Evolutionary conservation across 1,140 invertebrate genomes (phyloP), one percentile per base, ranked within the genome.

Genomic region (Sycophila sp.): DNA sequence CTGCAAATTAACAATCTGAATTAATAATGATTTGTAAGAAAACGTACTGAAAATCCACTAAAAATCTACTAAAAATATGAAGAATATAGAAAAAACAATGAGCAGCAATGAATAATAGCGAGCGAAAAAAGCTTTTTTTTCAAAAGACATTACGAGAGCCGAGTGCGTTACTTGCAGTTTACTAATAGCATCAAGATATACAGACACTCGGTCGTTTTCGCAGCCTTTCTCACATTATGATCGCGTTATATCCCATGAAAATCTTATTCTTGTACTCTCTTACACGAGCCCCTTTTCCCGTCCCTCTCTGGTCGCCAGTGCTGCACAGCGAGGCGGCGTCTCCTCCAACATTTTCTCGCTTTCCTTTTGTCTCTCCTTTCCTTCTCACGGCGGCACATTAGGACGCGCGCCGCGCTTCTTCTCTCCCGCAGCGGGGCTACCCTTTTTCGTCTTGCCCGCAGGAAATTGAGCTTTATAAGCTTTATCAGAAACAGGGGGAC

Each of bases 391-490:
- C 17, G 36, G 38, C 24, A 49, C 62, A 51, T 64, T 53, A 51
- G 32, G 19, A 17, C 42, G 22, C 8, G 4, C 30, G 24, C 36
- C 24, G 7, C 38, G 60, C 11, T 34, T 34, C 17, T 60, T 42
- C 7, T 55, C 7, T 19, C 45, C 42, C 40, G 59, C 22, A 28
- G 2, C 19, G 11, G 2, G 17, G 7, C 47, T 24, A 53, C 34
- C 63, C 34, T 36, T 42, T 49, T 69, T 62, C 36, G 45, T 1
- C 53, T 24, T 26, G 10, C 42, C 49, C 47, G 38, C 32, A 34
- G 63, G 32, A 74, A 66, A 73, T 68, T 59, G 69, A 71, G 56
- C 68, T 73, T 73, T 63, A 71, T 73, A 62, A 51, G 69, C 58
- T 73, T 71, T 71, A 71, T 71, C 63, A 68, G 59, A 59, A 56